Evolutionary conservation across 2,888 invertebrate species (phyloP), one percentile per base, ranked within the genome.

Genomic region (Pyrochroa serraticornis): DNA sequence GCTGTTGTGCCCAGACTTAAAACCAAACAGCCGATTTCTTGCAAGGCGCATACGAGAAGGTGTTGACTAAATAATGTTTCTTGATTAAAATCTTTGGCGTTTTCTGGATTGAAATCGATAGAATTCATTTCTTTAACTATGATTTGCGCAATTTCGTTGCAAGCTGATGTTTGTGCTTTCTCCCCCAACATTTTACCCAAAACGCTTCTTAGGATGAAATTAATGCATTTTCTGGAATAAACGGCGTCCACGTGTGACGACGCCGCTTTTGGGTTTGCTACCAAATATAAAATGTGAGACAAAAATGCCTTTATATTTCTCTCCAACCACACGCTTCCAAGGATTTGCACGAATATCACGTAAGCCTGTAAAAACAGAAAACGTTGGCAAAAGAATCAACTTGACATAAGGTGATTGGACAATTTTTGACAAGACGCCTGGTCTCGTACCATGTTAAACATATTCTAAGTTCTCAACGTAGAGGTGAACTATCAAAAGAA

Each of bases 181-280:
- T 99, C 99, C 0, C 97, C 94, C 13, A 99, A 83, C 87, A 98
- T 90, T 77, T 93, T 92, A 0, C 98, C 97, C 34, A 98, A 84
- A 0, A 95, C 90, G 60, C 93, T 91, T 44, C 96, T 87, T 51
- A 98, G 82, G 66, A 98, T 95, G 78, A 96, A 99, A 76, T 93
- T 93, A 59, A 98, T 93, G 78, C 98, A 99, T 80, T 97, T 97
- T 67, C 98, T 87, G 0, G 97, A 96, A 77, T 97, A 97, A 1
- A 98, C 97, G 8, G 97, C 96, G 79, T 98, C 97, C 0, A 97
- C 96, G 75, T 99, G 98, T 0, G 95, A 95, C 8, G 93, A 93
- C 0, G 95, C 94, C 0, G 96, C 95, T 79, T 95, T 95, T 0
- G 97, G 96, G 81, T 95, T 96, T 0, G 95, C 94, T 13, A 97